Evolutionary conservation across 2,888 invertebrate genomes (phyloP).

Genomic region (Chloroclystis v-ata): DNA sequence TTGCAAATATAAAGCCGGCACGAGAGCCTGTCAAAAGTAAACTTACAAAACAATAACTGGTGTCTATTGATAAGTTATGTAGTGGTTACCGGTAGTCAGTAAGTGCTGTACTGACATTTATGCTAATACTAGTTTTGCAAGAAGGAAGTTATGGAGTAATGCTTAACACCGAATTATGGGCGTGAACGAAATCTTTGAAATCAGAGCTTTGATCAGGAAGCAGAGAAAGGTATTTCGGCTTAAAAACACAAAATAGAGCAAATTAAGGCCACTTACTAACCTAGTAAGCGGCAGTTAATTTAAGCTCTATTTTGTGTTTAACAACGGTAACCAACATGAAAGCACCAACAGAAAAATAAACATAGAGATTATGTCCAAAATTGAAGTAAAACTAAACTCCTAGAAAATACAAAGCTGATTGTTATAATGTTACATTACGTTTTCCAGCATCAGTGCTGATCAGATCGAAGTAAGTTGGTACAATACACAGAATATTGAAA

Average conservation of each 20-base stretch:
- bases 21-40: constrained; percentile 12
- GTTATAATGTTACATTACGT: too few species aligned
- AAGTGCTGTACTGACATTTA: constrained; percentile 26
- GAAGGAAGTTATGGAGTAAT: neutral
- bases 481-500: too few species aligned
- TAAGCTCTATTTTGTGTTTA: neutral
- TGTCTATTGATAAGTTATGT: constrained; percentile 14
- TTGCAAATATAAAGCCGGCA: too few species aligned
- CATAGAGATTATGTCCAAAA: too few species aligned
- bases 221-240: neutral
- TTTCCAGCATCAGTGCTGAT: too few species aligned
- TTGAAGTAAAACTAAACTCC: too few species aligned
- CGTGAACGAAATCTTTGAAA: neutral
- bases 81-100: constrained; percentile 21
- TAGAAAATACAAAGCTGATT: too few species aligned
- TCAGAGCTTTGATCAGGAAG: neutral
- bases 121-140: constrained; percentile 12
- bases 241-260: neutral
- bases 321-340: too few species aligned
- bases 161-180: neutral
- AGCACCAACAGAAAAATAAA: too few species aligned
- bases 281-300: neutral
- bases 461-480: too few species aligned
- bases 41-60: constrained; percentile 17
- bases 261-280: too few species aligned